These are phyloP conservation scores for Drosophila jambulina DNA, from an alignment of 1,140 invertebrate genomes.

Conservation along the genomic window DNA sequence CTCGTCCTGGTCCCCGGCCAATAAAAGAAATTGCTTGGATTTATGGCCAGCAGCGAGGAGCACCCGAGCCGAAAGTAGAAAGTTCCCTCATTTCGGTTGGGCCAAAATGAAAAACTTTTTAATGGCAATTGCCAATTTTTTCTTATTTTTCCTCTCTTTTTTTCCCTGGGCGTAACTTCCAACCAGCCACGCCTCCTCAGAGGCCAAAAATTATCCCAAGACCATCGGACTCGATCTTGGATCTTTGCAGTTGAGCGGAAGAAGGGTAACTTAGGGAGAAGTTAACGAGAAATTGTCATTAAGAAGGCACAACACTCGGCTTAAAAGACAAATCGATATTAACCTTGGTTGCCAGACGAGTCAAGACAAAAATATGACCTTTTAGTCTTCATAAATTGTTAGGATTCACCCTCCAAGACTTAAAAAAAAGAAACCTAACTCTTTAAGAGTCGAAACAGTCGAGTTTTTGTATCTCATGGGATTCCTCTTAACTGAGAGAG, in stretches of 20 bases:
- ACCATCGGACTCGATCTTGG: conserved; percentile 30
- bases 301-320: not conserved
- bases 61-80: conserved; percentile 13
- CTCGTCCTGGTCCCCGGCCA: conserved; percentile 23
- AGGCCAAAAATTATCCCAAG: conserved; percentile 32
- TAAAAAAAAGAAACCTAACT: not conserved
- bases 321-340: not conserved
- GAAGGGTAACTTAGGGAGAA: not conserved
- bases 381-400: not conserved
- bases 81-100: conserved; percentile 45
- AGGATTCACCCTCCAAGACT: not conserved
- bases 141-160: not conserved
- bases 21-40: conserved; percentile 56
- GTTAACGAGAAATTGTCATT: not conserved
- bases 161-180: conserved; percentile 12
- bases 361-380: not conserved
- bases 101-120: conserved; percentile 63
- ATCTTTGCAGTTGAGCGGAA: not conserved
- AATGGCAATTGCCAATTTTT: conserved; percentile 54
- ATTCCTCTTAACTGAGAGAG: not conserved
- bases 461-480: no score
- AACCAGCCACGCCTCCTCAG: conserved; percentile 21
- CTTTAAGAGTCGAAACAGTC: not conserved
- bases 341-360: not conserved
- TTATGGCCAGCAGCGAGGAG: conserved; percentile 38